phyloP scores from a whole-genome alignment of 2,113 vertebrate genomes.

The Zosterops japonicus region DNA sequence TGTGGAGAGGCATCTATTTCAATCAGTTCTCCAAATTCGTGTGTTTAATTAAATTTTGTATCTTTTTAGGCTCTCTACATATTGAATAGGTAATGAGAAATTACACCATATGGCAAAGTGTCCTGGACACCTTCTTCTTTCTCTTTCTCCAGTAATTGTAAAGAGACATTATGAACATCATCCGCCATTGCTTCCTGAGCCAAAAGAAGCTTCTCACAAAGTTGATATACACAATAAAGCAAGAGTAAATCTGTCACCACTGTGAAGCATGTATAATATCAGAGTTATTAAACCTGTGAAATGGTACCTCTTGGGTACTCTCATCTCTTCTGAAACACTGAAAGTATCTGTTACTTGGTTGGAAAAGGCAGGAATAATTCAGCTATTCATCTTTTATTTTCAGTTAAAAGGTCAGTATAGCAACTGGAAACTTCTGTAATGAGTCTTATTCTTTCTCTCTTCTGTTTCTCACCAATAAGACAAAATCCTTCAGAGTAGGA shows the following conservation, averaged over 20 bases:
- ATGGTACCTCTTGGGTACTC: not conserved
- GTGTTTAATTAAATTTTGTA: not conserved
- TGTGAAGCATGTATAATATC: not conserved
- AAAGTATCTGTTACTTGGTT: not conserved
- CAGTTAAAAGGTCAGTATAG: not conserved
- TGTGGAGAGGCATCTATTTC: not conserved
- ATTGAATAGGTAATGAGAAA: not conserved
- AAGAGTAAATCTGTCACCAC: not conserved
- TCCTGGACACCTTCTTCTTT: not conserved
- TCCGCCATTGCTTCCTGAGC: not conserved
- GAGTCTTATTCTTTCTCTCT: not conserved
- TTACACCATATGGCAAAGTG: not conserved
- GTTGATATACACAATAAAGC: not conserved
- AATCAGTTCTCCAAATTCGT: not conserved
- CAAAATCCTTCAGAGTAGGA: not conserved
- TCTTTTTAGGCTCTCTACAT: not conserved
- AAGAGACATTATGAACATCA: not conserved
- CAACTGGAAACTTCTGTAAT: not conserved
- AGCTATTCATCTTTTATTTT: not conserved
- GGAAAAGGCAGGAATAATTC: not conserved
- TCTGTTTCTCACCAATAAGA: not conserved
- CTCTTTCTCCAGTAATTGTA: not conserved
- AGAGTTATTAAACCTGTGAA: not conserved
- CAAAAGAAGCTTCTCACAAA: not conserved
- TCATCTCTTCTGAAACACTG: not conserved